Evolutionary conservation across 2,113 vertebrate species (phyloP).

Genomic region (Plotosus lineatus): DNA sequence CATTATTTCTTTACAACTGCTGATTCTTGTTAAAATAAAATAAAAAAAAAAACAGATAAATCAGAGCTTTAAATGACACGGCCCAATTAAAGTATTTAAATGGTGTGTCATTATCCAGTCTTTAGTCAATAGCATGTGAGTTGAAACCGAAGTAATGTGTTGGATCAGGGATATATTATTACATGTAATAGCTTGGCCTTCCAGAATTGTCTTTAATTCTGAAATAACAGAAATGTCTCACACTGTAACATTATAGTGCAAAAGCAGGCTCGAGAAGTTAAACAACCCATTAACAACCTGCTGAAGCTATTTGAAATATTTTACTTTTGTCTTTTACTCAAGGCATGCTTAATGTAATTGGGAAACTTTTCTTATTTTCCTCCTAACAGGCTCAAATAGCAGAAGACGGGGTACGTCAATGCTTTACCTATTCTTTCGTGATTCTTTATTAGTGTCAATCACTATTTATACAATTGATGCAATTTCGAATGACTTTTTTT

Average conservation of each 20-base stretch:
- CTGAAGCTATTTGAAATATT: neutral
- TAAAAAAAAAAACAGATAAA: conserved; percentile 1
- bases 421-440: neutral
- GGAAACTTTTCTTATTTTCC: conserved; percentile 38
- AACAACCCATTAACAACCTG: neutral
- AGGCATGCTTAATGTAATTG: neutral
- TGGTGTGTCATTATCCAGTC: neutral
- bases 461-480: neutral
- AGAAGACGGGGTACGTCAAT: conserved; percentile 80
- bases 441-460: neutral
- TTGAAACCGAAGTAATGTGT: neutral
- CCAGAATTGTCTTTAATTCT: neutral
- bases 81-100: neutral
- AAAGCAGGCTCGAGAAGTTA: neutral
- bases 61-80: neutral
- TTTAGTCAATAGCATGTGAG: neutral
- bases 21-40: neutral
- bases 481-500: conserved; percentile 24
- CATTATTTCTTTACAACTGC: neutral
- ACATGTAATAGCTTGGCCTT: neutral
- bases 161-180: neutral
- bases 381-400: conserved; percentile 77
- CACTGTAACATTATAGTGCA: neutral
- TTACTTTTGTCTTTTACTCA: neutral
- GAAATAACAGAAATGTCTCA: neutral